Evolutionary conservation across 2,888 invertebrate genomes (phyloP).

Genomic region (Polylopha cassiicola): DNA sequence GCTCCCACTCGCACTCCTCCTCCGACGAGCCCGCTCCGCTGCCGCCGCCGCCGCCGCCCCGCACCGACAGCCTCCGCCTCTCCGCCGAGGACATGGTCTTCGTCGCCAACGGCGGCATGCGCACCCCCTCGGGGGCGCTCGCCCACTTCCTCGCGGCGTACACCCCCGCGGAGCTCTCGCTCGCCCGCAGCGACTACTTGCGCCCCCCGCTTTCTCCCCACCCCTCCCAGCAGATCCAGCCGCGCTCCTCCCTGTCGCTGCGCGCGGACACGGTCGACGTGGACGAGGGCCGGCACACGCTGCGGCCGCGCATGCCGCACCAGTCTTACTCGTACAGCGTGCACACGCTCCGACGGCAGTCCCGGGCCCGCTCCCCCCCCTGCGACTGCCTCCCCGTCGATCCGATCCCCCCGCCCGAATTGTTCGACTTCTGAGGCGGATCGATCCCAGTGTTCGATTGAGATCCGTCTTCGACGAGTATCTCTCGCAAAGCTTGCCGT

Average conservation of each 20-base stretch:
- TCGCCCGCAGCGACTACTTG: constrained; percentile 54
- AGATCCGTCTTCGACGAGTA: constrained; percentile 1
- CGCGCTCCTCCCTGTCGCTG: constrained; percentile 54
- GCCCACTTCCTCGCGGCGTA: constrained; percentile 61
- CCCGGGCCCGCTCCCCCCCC: constrained; percentile 35
- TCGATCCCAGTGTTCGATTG: neutral
- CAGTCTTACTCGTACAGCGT: constrained; percentile 45
- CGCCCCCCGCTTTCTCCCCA: constrained; percentile 44
- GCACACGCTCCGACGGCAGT: constrained; percentile 44
- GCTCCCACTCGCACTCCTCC: constrained; percentile 32
- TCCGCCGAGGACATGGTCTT: constrained; percentile 68
- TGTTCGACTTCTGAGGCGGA: constrained; percentile 55
- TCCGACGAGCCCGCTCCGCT: constrained; percentile 27
- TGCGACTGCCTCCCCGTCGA: constrained; percentile 55
- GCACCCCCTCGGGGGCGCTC: constrained; percentile 58
- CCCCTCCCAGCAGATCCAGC: constrained; percentile 31
- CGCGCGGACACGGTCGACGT: constrained; percentile 43
- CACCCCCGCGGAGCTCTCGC: constrained; percentile 40
- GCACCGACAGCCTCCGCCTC: constrained; percentile 57
- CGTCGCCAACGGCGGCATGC: constrained; percentile 63
- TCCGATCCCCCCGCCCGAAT: constrained; percentile 65
- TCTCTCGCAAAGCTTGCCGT: constrained; percentile 18
- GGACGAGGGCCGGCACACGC: constrained; percentile 23
- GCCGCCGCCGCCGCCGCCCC: constrained; percentile 47
- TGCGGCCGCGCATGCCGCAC: constrained; percentile 32